These are phyloP conservation scores for Callopanchax toddi DNA, from an alignment of 2,113 vertebrate species.

Conservation along the genomic window DNA sequence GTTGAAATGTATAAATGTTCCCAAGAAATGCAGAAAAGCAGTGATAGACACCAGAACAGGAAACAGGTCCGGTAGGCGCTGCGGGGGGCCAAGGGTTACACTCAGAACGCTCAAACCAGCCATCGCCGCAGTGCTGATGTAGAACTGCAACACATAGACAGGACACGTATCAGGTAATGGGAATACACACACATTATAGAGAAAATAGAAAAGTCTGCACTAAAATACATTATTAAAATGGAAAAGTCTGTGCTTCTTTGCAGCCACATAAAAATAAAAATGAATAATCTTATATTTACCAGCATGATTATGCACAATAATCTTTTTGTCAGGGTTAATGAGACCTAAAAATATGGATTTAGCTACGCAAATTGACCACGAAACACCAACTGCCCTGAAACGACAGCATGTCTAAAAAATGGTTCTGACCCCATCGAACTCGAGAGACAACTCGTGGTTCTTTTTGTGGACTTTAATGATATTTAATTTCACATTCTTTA, in stretches of 20 bases:
- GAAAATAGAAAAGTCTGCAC: not conserved
- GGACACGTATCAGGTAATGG: not conserved
- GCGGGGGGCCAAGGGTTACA: conserved; percentile 79
- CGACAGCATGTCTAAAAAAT: too few relatives aligned
- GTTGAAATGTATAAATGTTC: conserved; percentile 87
- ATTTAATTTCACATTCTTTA: conserved; percentile 14
- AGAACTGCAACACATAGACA: conserved; percentile 82
- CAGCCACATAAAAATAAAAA: too few relatives aligned
- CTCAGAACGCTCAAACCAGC: conserved; percentile 79
- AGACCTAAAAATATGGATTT: too few relatives aligned
- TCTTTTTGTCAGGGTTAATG: too few relatives aligned
- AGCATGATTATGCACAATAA: too few relatives aligned
- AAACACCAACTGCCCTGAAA: too few relatives aligned
- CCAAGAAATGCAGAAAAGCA: conserved; percentile 88
- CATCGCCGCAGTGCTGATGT: conserved; percentile 82
- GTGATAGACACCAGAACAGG: conserved; percentile 84
- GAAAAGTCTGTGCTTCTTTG: not conserved
- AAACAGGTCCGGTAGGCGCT: conserved; percentile 87
- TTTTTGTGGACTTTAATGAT: conserved; percentile 1
- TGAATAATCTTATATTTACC: too few relatives aligned
- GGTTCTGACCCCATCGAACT: too few relatives aligned
- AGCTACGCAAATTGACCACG: too few relatives aligned
- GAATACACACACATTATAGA: conserved; percentile 8
- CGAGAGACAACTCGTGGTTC: not conserved
- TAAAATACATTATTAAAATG: not conserved